Evolutionary conservation across 2,888 invertebrate genomes (phyloP), one percentile per base, ranked within the genome.

Genomic region (Tupiocoris notatus): DNA sequence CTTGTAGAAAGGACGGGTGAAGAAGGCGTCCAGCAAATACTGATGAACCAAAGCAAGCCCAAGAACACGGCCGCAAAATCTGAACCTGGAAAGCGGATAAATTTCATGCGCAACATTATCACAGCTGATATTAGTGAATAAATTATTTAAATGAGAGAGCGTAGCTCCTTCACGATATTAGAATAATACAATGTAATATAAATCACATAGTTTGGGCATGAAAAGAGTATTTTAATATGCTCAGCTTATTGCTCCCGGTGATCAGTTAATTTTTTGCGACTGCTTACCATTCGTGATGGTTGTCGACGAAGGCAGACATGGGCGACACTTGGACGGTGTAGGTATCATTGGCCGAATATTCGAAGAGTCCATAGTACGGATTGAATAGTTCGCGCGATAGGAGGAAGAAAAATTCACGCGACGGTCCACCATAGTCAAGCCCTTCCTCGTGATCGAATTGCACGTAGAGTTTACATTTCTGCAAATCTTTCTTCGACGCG

Each of bases 311-410:
- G 0, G 95, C 93, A 1, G 97, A 97, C 92, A 98, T 92, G 0
- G 98, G 96, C 23, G 94, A 94, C 78, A 95, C 92, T 85, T 95
- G 94, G 21, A 98, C 97, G 3, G 97, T 98, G 84, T 98, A 98
- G 0, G 96, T 96, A 83, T 98, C 97, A 83, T 96, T 96, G 64
- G 97, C 97, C 0, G 97, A 96, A 84, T 98, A 98, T 86, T 98
- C 98, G 85, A 98, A 98, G 77, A 98, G 88, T 0, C 98, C 98
- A 82, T 98, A 98, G 85, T 98, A 98, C 0, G 98, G 98, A 87
- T 98, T 98, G 86, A 98, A 98, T 9, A 98, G 88, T 84, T 98
- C 96, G 73, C 98, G 88, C 0, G 97, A 98, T n/a, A 98, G 87
- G 24, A 98, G 89, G 85, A 97, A 98, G 89, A 98, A 98, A 86